A percentile compares a stretch with the other conserved stretches of the same genome.
These are phyloP conservation scores for Callopanchax toddi DNA, from an alignment of 2,113 vertebrate species.

Conservation along the genomic window DNA sequence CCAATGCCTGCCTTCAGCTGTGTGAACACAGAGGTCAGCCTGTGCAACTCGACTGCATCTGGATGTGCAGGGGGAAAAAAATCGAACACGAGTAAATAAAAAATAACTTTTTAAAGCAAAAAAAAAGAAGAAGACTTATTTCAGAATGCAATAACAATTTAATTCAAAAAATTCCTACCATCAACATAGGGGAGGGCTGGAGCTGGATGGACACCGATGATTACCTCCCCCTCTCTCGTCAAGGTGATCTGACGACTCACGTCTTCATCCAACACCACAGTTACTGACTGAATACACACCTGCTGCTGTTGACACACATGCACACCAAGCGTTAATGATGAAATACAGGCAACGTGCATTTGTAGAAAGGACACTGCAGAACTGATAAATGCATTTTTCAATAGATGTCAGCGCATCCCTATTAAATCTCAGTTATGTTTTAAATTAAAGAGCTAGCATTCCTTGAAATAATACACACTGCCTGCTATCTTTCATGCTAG, in stretches of 20 bases:
- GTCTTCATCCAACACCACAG: slow-evolving; percentile 92
- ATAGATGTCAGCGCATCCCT: neutral
- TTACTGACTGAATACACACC: slow-evolving; percentile 92
- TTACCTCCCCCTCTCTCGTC: slow-evolving; percentile 88
- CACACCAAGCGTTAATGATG: neutral
- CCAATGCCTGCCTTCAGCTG: slow-evolving; percentile 90
- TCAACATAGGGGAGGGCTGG: slow-evolving; percentile 84
- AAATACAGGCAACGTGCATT: no score
- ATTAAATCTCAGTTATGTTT: neutral
- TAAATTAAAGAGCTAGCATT: neutral
- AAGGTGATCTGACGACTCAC: slow-evolving; percentile 90
- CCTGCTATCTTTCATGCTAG: no score
- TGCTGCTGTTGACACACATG: slow-evolving; percentile 79
- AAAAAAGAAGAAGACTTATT: no score
- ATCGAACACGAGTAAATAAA: neutral
- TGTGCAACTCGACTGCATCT: slow-evolving; percentile 88
- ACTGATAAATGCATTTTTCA: neutral
- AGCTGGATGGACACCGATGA: slow-evolving; percentile 84
- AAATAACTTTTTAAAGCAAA: neutral
- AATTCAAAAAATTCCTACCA: slow-evolving; percentile 71
- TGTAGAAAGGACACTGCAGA: neutral
- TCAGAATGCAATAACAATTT: no score
- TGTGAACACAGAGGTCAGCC: slow-evolving; percentile 90
- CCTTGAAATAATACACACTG: neutral
- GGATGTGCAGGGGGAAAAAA: slow-evolving; percentile 14